Percentiles rank a stretch among this genome's conserved stretches.
These are phyloP conservation scores for Drosophila pruinosa DNA, from an alignment of 1,140 invertebrate genomes.

Conservation along the genomic window DNA sequence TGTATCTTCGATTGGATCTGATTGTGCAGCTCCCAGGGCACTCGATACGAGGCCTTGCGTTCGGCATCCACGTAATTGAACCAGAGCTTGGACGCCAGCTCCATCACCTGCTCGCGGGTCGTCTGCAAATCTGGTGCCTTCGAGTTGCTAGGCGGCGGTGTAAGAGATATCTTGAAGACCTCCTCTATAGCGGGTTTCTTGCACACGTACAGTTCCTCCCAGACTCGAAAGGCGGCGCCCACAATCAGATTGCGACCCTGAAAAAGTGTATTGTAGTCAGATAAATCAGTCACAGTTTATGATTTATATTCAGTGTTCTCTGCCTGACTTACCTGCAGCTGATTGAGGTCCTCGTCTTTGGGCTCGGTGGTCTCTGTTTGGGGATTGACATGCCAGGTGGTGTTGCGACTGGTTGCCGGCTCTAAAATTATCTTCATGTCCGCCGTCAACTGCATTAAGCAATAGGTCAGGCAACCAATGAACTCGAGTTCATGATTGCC, in stretches of 20 bases:
- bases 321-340: constrained; percentile 85
- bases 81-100: constrained; percentile 94
- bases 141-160: constrained; percentile 87
- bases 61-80: constrained; percentile 95
- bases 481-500: constrained; percentile 98
- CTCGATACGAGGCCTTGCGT: constrained; percentile 91
- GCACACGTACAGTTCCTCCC: constrained; percentile 98
- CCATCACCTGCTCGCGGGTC: constrained; percentile 92
- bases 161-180: constrained; percentile 94
- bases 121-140: constrained; percentile 91
- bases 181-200: constrained; percentile 98
- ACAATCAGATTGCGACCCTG: constrained; percentile 92
- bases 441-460: constrained; percentile 95
- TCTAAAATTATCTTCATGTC: constrained; percentile 94
- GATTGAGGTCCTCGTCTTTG: constrained; percentile 89
- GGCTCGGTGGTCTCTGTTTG: constrained; percentile 87
- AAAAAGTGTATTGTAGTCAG: neutral
- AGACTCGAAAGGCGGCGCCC: constrained; percentile 95
- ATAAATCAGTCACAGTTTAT: no score
- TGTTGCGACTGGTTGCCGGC: constrained; percentile 86
- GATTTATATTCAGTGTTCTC: no score
- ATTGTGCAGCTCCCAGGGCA: constrained; percentile 95
- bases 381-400: constrained; percentile 95
- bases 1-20: constrained; percentile 98
- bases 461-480: constrained; percentile 97